These are phyloP conservation scores for Portevinia maculata DNA, from an alignment of 2,888 invertebrate species.

Conservation along the genomic window DNA sequence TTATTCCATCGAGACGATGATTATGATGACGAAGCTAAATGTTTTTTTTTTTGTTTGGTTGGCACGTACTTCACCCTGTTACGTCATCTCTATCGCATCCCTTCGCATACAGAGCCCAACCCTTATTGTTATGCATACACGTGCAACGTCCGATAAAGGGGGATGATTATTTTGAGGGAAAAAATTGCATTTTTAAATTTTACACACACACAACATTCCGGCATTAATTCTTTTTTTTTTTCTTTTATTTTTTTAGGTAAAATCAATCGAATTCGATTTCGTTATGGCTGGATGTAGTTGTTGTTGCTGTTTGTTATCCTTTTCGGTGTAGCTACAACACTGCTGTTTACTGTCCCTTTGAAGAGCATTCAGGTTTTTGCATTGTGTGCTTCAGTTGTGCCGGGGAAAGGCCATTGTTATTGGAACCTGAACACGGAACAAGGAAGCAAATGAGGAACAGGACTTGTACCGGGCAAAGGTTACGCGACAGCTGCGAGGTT, in stretches of 20 bases:
- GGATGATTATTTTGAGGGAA: slow-evolving; percentile 63
- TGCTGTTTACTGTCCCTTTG: slow-evolving; percentile 71
- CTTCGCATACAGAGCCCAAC: slow-evolving; percentile 48
- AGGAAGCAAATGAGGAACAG: slow-evolving; percentile 73
- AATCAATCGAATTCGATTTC: slow-evolving; percentile 74
- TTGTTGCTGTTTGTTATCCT: slow-evolving; percentile 59
- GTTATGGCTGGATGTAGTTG: slow-evolving; percentile 47
- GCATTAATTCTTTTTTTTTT: slow-evolving; percentile 24
- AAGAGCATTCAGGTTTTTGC: slow-evolving; percentile 73
- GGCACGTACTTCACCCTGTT: slow-evolving; percentile 52
- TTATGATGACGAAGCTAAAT: slow-evolving; percentile 59
- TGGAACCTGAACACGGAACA: slow-evolving; percentile 72
- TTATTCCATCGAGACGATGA: slow-evolving; percentile 23
- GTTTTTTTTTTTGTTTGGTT: slow-evolving; percentile 32
- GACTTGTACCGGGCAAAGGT: slow-evolving; percentile 75
- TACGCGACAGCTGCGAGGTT: slow-evolving; percentile 73
- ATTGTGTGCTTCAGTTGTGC: slow-evolving; percentile 55
- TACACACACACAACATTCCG: slow-evolving; percentile 60
- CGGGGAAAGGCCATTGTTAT: slow-evolving; percentile 63
- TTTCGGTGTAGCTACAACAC: slow-evolving; percentile 47
- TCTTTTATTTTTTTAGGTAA: slow-evolving; percentile 51
- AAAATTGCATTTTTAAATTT: slow-evolving; percentile 73
- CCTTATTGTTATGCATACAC: slow-evolving; percentile 73
- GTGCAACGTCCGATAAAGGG: slow-evolving; percentile 57
- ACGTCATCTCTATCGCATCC: slow-evolving; percentile 67